Conservation (phyloP, 2,888 invertebrate genomes). For the Fragum sueziense region DNA sequence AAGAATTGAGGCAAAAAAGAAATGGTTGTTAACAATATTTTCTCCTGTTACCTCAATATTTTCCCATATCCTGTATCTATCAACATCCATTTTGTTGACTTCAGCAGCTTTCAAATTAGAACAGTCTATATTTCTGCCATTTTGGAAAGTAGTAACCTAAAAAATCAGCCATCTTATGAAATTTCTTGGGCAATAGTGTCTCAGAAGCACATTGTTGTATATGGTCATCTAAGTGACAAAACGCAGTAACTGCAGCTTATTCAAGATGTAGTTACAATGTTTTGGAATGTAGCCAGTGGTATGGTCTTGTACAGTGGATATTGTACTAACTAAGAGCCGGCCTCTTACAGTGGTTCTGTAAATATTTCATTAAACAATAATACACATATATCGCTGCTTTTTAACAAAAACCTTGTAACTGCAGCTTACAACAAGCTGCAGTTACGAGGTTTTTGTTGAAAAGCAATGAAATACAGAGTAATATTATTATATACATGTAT, state of each 20-base stretch:
- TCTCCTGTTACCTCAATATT: too few species aligned
- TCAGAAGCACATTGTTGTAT: background rate
- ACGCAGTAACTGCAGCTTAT: background rate
- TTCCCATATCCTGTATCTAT: too few species aligned
- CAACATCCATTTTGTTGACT: too few species aligned
- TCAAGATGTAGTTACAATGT: background rate
- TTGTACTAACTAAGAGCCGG: slow-evolving; percentile 12
- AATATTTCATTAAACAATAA: background rate
- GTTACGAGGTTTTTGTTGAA: too few species aligned
- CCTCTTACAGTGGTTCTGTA: slow-evolving; percentile 21
- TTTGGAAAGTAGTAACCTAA: background rate
- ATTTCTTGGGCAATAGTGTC: background rate
- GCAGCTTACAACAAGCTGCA: too few species aligned
- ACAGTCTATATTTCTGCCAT: too few species aligned
- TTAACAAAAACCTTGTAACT: too few species aligned
- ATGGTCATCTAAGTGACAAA: background rate
- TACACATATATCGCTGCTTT: background rate
- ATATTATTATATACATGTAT: slow-evolving; percentile 3
- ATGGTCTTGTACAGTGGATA: background rate
- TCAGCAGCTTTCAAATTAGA: too few species aligned
- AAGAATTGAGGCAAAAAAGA: too few species aligned
- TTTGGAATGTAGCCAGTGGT: too few species aligned
- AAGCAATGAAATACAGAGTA: too few species aligned
- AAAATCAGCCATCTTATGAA: background rate
- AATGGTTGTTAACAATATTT: too few species aligned